phyloP scores from a whole-genome alignment of 1,140 invertebrate species.

The Lysiphlebus fabarum region DNA sequence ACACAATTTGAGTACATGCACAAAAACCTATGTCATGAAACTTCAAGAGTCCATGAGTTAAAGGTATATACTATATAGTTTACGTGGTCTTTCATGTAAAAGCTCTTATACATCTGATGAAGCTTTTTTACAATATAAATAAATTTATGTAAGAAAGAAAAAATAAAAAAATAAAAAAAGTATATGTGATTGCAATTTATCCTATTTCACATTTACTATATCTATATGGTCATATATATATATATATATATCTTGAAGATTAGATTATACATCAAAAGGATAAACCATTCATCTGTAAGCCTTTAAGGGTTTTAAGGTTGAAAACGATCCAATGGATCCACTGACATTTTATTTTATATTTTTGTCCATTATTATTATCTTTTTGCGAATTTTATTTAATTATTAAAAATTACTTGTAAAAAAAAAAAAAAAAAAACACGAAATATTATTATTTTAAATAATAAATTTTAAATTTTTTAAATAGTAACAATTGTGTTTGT shows the following conservation, averaged over 20 bases:
- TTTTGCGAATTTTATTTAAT: background rate
- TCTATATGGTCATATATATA: too few relatives aligned
- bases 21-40: constrained; percentile 17
- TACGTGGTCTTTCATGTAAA: too few relatives aligned
- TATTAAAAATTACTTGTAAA: background rate
- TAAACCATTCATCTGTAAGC: constrained; percentile 13
- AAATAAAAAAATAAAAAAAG: background rate
- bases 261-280: constrained; percentile 17
- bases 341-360: background rate
- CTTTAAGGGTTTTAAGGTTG: constrained; percentile 9
- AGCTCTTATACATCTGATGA: too few relatives aligned
- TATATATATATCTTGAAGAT: background rate
- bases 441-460: too few relatives aligned
- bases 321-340: constrained; percentile 5
- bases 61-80: too few relatives aligned
- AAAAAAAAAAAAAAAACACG: too few relatives aligned
- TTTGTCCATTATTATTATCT: background rate
- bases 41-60: background rate
- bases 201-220: too few relatives aligned
- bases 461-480: too few relatives aligned
- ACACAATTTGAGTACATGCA: constrained; percentile 15
- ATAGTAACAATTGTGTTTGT: too few relatives aligned
- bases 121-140: background rate
- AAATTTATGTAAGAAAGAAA: background rate
- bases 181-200: too few relatives aligned